These are phyloP conservation scores for Neofelis nebulosa DNA, from an alignment of 2,113 vertebrate species.

Conservation along the genomic window DNA sequence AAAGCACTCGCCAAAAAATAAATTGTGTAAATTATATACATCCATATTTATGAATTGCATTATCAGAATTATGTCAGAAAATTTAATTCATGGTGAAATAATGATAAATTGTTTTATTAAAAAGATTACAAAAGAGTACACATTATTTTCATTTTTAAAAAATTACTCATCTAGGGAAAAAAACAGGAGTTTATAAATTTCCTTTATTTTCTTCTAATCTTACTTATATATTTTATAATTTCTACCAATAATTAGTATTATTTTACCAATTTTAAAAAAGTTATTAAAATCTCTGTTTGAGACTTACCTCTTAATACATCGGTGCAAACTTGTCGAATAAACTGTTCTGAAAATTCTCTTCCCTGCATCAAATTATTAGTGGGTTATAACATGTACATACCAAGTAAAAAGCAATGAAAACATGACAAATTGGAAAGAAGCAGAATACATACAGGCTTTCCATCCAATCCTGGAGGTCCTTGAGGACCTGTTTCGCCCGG, in stretches of 20 bases:
- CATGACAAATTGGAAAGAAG: not conserved
- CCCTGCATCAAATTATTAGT: slow-evolving; percentile 85
- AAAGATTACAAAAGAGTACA: not conserved
- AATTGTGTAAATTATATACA: not conserved
- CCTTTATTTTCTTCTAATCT: not conserved
- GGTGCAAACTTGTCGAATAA: slow-evolving; percentile 95
- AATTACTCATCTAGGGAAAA: not conserved
- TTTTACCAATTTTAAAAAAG: not conserved
- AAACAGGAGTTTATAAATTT: not conserved
- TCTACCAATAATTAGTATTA: not conserved
- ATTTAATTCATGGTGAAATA: not conserved
- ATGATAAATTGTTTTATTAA: slow-evolving; percentile 3
- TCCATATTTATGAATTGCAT: not conserved
- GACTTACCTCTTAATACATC: slow-evolving; percentile 94
- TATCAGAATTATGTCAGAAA: not conserved
- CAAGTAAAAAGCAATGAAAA: slow-evolving; percentile 24
- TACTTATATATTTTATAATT: not conserved
- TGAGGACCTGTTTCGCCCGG: slow-evolving; percentile 88
- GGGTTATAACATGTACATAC: slow-evolving; percentile 4
- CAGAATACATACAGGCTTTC: slow-evolving; percentile 91
- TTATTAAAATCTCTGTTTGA: slow-evolving; percentile 39
- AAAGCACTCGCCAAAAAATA: not conserved
- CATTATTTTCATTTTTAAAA: not conserved
- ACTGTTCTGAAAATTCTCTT: slow-evolving; percentile 92
- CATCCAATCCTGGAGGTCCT: slow-evolving; percentile 91